Percentiles rank a stretch among this genome's conserved stretches.
Evolutionary conservation across 2,888 invertebrate species (phyloP).

Genomic region (Nemapogon koenigi): DNA sequence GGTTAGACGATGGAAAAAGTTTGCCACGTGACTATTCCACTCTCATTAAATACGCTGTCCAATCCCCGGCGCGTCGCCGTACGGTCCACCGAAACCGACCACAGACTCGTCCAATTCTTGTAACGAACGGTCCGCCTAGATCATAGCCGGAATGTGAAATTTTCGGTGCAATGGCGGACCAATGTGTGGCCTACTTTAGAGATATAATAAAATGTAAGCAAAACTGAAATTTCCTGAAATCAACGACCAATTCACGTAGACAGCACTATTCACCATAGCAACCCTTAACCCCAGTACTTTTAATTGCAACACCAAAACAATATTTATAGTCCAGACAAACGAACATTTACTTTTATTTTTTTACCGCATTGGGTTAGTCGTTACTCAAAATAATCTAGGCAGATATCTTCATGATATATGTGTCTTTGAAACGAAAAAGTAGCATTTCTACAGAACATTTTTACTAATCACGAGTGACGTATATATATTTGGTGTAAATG

Average conservation of each 20-base stretch:
- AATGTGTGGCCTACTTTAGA: too few species aligned
- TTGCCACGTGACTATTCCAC: too few species aligned
- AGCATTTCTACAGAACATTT: slow-evolving; percentile 21
- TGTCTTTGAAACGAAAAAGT: slow-evolving; percentile 37
- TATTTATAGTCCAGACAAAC: slow-evolving; percentile 36
- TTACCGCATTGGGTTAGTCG: slow-evolving; percentile 30
- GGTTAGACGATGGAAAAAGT: too few species aligned
- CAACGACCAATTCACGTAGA: slow-evolving; percentile 8
- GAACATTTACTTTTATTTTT: slow-evolving; percentile 27
- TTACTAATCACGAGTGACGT: slow-evolving; percentile 41
- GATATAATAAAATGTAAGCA: neutral
- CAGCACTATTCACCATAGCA: slow-evolving; percentile 6
- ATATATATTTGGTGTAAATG: slow-evolving; percentile 12
- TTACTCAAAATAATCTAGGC: slow-evolving; percentile 60
- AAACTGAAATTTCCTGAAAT: slow-evolving; percentile 4
- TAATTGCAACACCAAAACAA: slow-evolving; percentile 53
- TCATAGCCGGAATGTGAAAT: too few species aligned
- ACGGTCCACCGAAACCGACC: too few species aligned
- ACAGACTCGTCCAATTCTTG: too few species aligned
- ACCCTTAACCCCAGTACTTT: slow-evolving; percentile 22
- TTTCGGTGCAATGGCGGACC: too few species aligned
- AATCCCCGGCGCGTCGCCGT: too few species aligned
- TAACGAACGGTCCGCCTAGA: too few species aligned
- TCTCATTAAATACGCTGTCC: too few species aligned
- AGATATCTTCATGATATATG: slow-evolving; percentile 55